These are phyloP conservation scores for Phalera bucephala DNA, from an alignment of 2,888 invertebrate species.

Conservation along the genomic window DNA sequence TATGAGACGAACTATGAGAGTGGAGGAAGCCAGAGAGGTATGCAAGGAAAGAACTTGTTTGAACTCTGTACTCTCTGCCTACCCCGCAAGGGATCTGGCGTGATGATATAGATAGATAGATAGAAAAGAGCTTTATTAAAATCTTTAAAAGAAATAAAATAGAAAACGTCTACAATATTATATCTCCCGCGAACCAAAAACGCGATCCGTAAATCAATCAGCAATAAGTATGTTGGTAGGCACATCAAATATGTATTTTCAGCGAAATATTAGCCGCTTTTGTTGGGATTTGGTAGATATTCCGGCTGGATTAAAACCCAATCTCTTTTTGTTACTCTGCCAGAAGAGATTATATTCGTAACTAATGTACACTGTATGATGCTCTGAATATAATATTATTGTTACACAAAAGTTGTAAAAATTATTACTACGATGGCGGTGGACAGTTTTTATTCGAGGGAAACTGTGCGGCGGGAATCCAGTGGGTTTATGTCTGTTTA, in stretches of 20 bases:
- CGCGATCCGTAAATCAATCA: conserved; percentile 45
- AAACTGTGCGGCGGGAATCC: conserved; percentile 29
- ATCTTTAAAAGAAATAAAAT: conserved; percentile 11
- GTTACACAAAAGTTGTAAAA: conserved; percentile 38
- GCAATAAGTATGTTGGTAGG: conserved; percentile 38
- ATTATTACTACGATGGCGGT: conserved; percentile 35
- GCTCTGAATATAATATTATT: conserved; percentile 37
- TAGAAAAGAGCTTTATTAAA: too few relatives aligned
- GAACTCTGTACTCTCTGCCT: too few relatives aligned
- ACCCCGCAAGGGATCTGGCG: too few relatives aligned
- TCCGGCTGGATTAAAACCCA: conserved; percentile 58
- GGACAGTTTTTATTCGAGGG: conserved; percentile 29
- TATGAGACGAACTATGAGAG: too few relatives aligned
- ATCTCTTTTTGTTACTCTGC: conserved; percentile 62
- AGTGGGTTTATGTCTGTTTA: conserved; percentile 25
- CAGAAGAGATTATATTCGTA: conserved; percentile 54
- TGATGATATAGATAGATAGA: too few relatives aligned
- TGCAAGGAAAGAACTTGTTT: too few relatives aligned
- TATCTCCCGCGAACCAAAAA: conserved; percentile 25
- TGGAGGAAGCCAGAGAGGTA: too few relatives aligned
- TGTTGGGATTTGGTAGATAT: conserved; percentile 50
- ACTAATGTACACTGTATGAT: conserved; percentile 40
- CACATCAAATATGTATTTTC: conserved; percentile 48
- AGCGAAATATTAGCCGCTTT: conserved; percentile 43
- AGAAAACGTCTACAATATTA: conserved; percentile 4